These are phyloP conservation scores for Xanthorhoe designata DNA, from an alignment of 2,888 invertebrate genomes.

Conservation along the genomic window DNA sequence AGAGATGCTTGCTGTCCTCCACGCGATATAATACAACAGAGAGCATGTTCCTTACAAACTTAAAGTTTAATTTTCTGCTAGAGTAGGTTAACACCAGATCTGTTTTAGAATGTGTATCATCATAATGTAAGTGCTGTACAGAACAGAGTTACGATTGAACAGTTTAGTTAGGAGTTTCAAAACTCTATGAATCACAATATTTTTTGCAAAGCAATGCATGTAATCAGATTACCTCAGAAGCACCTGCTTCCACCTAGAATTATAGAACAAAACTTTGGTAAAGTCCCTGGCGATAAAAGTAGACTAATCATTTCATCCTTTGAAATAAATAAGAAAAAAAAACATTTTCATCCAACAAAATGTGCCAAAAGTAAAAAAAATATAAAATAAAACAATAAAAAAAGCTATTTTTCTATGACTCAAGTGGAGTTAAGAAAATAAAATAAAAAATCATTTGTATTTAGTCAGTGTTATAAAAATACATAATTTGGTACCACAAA, in stretches of 20 bases:
- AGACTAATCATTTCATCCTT: conserved; percentile 50
- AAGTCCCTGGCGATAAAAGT: conserved; percentile 39
- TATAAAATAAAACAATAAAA: conserved; percentile 19
- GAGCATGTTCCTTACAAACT: conserved; percentile 69
- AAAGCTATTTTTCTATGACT: conserved; percentile 3
- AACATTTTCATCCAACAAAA: conserved; percentile 48
- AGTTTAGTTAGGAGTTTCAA: conserved; percentile 45
- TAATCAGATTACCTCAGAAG: conserved; percentile 79
- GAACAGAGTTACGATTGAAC: conserved; percentile 61
- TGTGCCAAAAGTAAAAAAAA: conserved; percentile 70
- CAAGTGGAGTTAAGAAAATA: conserved; percentile 10
- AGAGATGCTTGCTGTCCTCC: conserved; percentile 78
- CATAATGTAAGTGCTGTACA: conserved; percentile 65
- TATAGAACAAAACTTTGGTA: conserved; percentile 55
- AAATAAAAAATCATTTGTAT: conserved; percentile 16
- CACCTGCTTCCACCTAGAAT: conserved; percentile 73
- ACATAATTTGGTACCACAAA: conserved; percentile 8
- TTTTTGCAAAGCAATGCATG: conserved; percentile 64
- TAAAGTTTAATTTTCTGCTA: conserved; percentile 63
- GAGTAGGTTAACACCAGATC: conserved; percentile 78
- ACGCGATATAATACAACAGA: conserved; percentile 75
- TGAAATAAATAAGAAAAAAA: conserved; percentile 5
- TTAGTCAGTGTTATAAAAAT: background rate
- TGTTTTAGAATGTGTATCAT: conserved; percentile 72
- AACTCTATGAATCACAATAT: conserved; percentile 36